These are phyloP conservation scores for Clarias gariepinus DNA, from an alignment of 2,113 vertebrate genomes.

Conservation along the genomic window DNA sequence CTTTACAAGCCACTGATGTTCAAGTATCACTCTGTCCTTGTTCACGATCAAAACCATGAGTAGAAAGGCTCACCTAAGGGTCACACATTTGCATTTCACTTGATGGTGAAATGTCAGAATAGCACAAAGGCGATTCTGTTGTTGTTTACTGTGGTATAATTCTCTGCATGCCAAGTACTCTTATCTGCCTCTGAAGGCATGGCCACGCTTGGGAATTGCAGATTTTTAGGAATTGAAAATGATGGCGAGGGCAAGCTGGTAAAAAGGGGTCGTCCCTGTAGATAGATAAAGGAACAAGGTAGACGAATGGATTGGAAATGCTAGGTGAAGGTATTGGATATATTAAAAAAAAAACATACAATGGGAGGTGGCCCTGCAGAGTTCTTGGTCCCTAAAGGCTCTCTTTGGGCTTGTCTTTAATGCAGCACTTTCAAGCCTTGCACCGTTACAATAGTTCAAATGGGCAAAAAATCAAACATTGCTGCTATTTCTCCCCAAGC, in stretches of 20 bases:
- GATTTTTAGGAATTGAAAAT: slow-evolving; percentile 59
- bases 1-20: not conserved
- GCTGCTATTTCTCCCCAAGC: slow-evolving; percentile 63
- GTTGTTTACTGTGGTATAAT: slow-evolving; percentile 54
- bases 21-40: slow-evolving; percentile 36
- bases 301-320: slow-evolving; percentile 69
- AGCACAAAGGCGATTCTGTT: slow-evolving; percentile 55
- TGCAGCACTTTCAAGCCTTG: slow-evolving; percentile 56
- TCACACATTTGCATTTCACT: slow-evolving; percentile 55
- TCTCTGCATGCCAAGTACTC: slow-evolving; percentile 49
- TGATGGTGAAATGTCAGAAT: slow-evolving; percentile 59
- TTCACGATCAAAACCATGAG: slow-evolving; percentile 46
- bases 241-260: slow-evolving; percentile 39
- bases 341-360: slow-evolving; percentile 43
- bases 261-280: slow-evolving; percentile 48
- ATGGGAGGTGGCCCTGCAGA: slow-evolving; percentile 28
- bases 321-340: slow-evolving; percentile 58
- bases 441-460: slow-evolving; percentile 64
- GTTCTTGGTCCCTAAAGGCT: slow-evolving; percentile 52
- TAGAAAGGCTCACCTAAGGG: slow-evolving; percentile 45
- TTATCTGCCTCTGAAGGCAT: slow-evolving; percentile 38
- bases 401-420: slow-evolving; percentile 63
- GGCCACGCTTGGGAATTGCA: slow-evolving; percentile 59
- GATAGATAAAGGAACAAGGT: slow-evolving; percentile 62
- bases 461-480: slow-evolving; percentile 57